Conservation (phyloP, 2,888 invertebrate species). For the Meteorus colon region DNA sequence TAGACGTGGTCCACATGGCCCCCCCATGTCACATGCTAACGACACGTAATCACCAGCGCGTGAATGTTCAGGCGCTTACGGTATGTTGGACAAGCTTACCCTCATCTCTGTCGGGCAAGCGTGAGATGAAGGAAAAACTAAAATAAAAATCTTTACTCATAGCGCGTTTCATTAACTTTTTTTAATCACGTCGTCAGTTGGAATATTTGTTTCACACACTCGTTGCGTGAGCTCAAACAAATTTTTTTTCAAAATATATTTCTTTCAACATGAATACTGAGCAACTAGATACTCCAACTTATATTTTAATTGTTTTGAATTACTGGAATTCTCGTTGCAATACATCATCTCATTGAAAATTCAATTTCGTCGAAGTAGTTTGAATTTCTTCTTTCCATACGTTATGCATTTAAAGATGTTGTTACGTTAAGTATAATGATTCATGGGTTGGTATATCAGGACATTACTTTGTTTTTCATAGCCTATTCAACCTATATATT, state of each 20-base stretch:
- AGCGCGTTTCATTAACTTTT: conserved; percentile 8
- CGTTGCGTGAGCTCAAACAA: not conserved
- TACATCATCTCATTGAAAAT: not conserved
- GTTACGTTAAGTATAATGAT: too few species aligned
- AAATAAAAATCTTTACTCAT: not conserved
- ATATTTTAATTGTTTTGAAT: not conserved
- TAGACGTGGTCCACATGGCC: conserved; percentile 31
- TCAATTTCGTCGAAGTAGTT: not conserved
- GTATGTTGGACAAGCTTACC: conserved; percentile 42
- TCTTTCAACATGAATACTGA: not conserved
- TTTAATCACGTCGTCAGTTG: conserved; percentile 15
- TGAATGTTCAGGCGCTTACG: conserved; percentile 49
- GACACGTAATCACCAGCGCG: conserved; percentile 48
- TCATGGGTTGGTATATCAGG: too few species aligned
- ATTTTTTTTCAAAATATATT: not conserved
- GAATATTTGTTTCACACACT: conserved; percentile 11
- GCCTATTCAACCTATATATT: not conserved
- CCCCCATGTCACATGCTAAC: conserved; percentile 49
- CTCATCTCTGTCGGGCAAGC: conserved; percentile 20
- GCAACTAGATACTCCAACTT: not conserved
- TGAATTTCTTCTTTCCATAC: too few species aligned
- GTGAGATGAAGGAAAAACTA: not conserved
- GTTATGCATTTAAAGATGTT: too few species aligned
- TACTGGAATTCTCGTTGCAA: not conserved
- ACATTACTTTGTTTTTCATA: not conserved